Evolutionary conservation across 2,888 invertebrate genomes (phyloP), one percentile per base, ranked within the genome.

Genomic region (Lochmaea capreae): DNA sequence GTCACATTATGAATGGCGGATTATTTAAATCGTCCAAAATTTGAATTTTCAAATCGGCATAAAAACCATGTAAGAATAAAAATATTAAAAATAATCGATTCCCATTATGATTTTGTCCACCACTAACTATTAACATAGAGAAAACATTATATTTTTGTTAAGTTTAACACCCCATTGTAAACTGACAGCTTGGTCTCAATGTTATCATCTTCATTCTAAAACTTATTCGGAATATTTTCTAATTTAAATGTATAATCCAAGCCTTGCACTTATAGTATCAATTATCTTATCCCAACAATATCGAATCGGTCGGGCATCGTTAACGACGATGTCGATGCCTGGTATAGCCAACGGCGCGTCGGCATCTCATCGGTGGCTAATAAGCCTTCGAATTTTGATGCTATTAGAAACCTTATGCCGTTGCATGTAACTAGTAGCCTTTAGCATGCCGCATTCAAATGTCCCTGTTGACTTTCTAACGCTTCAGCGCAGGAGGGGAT

Each of bases 361-460:
- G 63, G 61, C 67, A 61, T 59, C 54, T 63, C 62, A 63, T 63
- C 62, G 43, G 42, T 43, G 42, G 65, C 71, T 73, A 76, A 67
- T 75, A 57, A 71, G 73, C 74, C 69, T 74, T 72, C 66, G 71
- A 68, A 71, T 77, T 74, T 73, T 62, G 39, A 16, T 42, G 68
- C 74, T 71, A 75, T 77, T 75, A 77, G 74, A 71, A 73, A 75
- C 74, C 73, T 71, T 74, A 71, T 75, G 74, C 74, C 63, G 66
- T 61, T 52, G 61, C 63, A 68, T 67, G 54, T 66, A 71, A 49
- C 72, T 52, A 74, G 57, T 67, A 73, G 57, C 68, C 72, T 57
- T 14, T 39, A 69, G 58, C 39, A 18, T 33, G 63, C 63, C 62
- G 69, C 76, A 76, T 76, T 72, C 62, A 74, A 74, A 76, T 74